Percentiles rank a stretch among this genome's conserved stretches.
Evolutionary conservation across 2,888 invertebrate species (phyloP).

Genomic region (Hypomecis punctinalis): DNA sequence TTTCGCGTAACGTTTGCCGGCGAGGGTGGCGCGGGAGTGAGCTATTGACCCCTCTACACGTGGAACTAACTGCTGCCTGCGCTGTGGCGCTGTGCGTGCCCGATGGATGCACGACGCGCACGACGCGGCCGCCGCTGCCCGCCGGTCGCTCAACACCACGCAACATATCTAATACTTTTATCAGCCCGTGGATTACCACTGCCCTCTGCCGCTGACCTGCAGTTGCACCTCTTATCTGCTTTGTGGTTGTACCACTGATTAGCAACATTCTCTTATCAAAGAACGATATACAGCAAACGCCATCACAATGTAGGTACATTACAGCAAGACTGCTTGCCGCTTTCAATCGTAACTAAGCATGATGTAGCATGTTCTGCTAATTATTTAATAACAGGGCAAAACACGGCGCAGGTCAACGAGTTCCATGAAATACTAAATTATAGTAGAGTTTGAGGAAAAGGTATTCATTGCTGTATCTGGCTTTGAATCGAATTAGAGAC

Average conservation of each 20-base stretch:
- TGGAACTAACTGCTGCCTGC: slow-evolving; percentile 49
- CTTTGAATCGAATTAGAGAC: slow-evolving; percentile 1
- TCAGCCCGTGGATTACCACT: slow-evolving; percentile 26
- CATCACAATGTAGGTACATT: not conserved
- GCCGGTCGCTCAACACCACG: not conserved
- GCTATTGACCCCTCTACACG: slow-evolving; percentile 74
- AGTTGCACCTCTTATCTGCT: slow-evolving; percentile 28
- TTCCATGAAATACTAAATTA: slow-evolving; percentile 10
- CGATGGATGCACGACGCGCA: slow-evolving; percentile 37
- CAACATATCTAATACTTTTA: slow-evolving; percentile 34
- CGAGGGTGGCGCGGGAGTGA: slow-evolving; percentile 53
- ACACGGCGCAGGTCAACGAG: not conserved
- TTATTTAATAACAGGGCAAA: slow-evolving; percentile 4
- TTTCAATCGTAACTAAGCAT: slow-evolving; percentile 1
- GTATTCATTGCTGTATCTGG: not conserved
- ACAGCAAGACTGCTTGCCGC: slow-evolving; percentile 3
- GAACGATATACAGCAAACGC: not conserved
- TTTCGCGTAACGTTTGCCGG: slow-evolving; percentile 37
- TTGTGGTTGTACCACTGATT: slow-evolving; percentile 19
- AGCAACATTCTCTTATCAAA: slow-evolving; percentile 1
- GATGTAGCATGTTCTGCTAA: slow-evolving; percentile 7
- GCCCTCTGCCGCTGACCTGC: slow-evolving; percentile 31
- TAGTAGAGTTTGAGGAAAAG: slow-evolving; percentile 3
- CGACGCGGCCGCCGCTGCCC: slow-evolving; percentile 31
- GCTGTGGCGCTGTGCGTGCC: slow-evolving; percentile 41